Percentiles rank a stretch among this genome's conserved stretches.
These are phyloP conservation scores for Epiblema foenella DNA, from an alignment of 2,888 invertebrate genomes.

Conservation along the genomic window DNA sequence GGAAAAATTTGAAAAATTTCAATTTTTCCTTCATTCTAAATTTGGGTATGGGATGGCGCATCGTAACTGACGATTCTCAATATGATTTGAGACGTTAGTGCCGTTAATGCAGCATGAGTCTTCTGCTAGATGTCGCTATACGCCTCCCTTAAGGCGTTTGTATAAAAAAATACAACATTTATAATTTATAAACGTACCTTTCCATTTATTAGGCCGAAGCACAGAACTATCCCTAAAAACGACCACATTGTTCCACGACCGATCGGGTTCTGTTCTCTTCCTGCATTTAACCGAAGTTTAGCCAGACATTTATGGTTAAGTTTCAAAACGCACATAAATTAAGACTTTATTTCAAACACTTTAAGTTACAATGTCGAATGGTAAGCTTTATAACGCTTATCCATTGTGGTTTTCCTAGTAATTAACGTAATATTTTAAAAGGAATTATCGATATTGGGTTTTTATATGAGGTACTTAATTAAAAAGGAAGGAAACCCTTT, in stretches of 20 bases:
- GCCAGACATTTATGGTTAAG: not conserved
- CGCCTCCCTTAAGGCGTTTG: no score
- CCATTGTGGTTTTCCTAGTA: not conserved
- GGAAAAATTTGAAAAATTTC: no score
- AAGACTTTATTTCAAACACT: not conserved
- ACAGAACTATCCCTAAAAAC: not conserved
- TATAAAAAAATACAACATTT: no score
- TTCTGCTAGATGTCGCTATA: no score
- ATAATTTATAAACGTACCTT: not conserved
- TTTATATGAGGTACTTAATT: not conserved
- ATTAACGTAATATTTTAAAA: not conserved
- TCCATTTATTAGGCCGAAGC: not conserved
- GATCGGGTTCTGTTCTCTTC: not conserved
- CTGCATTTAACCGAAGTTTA: not conserved
- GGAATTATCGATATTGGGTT: no score
- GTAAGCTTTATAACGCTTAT: not conserved
- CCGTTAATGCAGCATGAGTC: no score
- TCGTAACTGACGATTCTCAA: no score
- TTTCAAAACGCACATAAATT: not conserved
- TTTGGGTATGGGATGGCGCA: no score
- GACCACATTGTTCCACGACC: not conserved
- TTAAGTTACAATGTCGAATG: not conserved
- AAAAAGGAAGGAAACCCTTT: not conserved
- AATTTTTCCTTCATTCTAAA: no score
- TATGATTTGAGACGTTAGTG: no score